Conservation (phyloP, 2,888 invertebrate genomes). For the Pseudanteris insignis region DNA sequence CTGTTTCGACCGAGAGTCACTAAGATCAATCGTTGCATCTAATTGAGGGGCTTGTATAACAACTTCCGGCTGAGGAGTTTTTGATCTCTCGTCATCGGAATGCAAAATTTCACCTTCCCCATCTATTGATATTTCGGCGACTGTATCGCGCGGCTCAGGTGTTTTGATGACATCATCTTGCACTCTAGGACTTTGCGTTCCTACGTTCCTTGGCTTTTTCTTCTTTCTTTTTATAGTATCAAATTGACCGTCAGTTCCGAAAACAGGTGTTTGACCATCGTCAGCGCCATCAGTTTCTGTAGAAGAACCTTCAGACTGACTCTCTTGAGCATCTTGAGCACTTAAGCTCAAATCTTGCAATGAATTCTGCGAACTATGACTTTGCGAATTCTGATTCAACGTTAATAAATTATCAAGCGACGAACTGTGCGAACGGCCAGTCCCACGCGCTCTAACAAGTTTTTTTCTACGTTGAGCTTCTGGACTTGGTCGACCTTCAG, state of each 20-base stretch:
- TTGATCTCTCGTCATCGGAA: conserved; percentile 72
- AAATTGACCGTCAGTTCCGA: conserved; percentile 80
- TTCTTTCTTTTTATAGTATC: conserved; percentile 85
- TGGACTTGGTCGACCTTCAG: conserved; percentile 87
- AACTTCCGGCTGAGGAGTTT: conserved; percentile 75
- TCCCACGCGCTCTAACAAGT: conserved; percentile 82
- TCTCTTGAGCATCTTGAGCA: conserved; percentile 61
- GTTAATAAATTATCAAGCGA: conserved; percentile 82
- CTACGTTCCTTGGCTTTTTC: conserved; percentile 72
- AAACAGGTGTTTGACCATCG: conserved; percentile 68
- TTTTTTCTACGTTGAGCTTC: conserved; percentile 82
- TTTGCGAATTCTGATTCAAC: conserved; percentile 59
- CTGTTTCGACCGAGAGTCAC: conserved; percentile 73
- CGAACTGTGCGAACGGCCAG: conserved; percentile 83
- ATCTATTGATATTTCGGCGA: too few species aligned
- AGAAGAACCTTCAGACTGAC: conserved; percentile 69
- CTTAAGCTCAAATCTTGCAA: conserved; percentile 59
- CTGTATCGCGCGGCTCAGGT: conserved; percentile 72
- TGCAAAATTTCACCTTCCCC: conserved; percentile 67
- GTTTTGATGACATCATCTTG: conserved; percentile 74
- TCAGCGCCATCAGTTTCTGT: conserved; percentile 79
- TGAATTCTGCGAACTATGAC: conserved; percentile 60
- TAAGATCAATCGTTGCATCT: conserved; percentile 50
- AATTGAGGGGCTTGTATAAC: conserved; percentile 22
- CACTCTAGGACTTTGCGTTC: conserved; percentile 63